Base-by-base conservation (phyloP, 2,888 invertebrate species). In the Drosophila setosimentum region DNA sequence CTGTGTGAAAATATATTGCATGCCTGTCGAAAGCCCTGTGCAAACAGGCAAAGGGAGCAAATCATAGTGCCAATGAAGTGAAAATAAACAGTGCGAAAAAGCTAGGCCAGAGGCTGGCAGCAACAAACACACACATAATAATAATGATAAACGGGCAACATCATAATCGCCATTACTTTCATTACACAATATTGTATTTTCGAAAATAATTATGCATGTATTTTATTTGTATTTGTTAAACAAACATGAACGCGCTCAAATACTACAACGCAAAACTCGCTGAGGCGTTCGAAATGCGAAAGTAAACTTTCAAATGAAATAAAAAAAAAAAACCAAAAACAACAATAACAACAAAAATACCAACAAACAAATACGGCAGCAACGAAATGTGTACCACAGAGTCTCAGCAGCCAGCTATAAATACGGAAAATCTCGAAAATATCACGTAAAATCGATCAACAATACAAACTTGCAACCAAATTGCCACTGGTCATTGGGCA, bases 391-490 rank as follows among this genome's bases (percentile, higher is more conserved):
- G 73, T 76, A 82, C 76, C 81, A 83, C 50, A 66, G 64, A n/a
- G 53, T 55, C 55, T 61, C 60, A 59, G 64, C 68, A 80, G 73
- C 65, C 62, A 79, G 83, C 81, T 82, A 89, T 91, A 92, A 91
- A 91, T 92, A 91, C 92, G 82, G 87, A 89, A 92, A 91, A 92
- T 89, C 91, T 92, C 87, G 85, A 89, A 92, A 92, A 92, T 91
- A 92, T 92, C 92, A 92, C 92, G 92, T 92, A 92, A 92, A 92
- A 92, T 92, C 92, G 92, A 92, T 92, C 92, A 92, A 91, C 91
- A 92, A 91, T 91, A 92, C 91, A 92, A 91, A 91, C 91, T 91
- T 91, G 91, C 92, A 90, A 76, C 82, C 79, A 80, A 87, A 87
- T 89, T 85, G 83, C 80, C 86, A 80, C 65, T 79, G 79, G 73